Base-by-base conservation (phyloP, 2,113 vertebrate species). In the Synchiropus splendidus region DNA sequence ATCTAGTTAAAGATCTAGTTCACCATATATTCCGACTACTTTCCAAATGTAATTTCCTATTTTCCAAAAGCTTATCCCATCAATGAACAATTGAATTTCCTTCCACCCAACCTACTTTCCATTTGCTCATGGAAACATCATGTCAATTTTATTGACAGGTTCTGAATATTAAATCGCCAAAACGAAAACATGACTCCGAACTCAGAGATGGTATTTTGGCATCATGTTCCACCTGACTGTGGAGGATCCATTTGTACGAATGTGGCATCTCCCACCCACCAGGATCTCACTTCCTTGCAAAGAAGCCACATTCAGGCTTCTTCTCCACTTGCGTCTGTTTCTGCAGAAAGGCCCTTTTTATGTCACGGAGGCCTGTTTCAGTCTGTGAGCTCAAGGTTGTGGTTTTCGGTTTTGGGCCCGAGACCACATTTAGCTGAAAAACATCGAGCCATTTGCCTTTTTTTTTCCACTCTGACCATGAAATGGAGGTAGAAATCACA, bases 381-480 rank as follows among this genome's bases (percentile, higher is more conserved):
- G 81, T 77, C 58, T 67, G 64, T 54, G 76, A 70, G 78, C 77
- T 85, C 81, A 84, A 84, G 79, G 81, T 60, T 85, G 81, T 79
- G 83, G 83, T 85, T 79, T 68, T 32, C 71, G 78, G 60, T 81
- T 81, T 77, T 45, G 43, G 68, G 70, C 77, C 76, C 48, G 49
- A 78, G 70, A 72, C 80, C 71, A 66, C 71, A 68, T 83, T 81
- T 64, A 62, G 63, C 72, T 79, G 69, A 79, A 86, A 83, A 84
- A 79, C 77, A 79, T 68, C 30, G 60, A 67, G 72, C 67, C 70
- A 72, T 85, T 83, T 14, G 62, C 52, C 49, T 74, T 77, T 74
- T 77, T 67, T 70, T 80, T 78, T 73, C 68, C 61, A 71, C 56
- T 73, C 64, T 74, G 67, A 64, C 60, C 63, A 80, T 72, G 62